Percentiles rank a stretch among this genome's conserved stretches.
Evolutionary conservation across 2,797 vertebrate species (phyloP).

Genomic region (Zenarchopterus dispar): DNA sequence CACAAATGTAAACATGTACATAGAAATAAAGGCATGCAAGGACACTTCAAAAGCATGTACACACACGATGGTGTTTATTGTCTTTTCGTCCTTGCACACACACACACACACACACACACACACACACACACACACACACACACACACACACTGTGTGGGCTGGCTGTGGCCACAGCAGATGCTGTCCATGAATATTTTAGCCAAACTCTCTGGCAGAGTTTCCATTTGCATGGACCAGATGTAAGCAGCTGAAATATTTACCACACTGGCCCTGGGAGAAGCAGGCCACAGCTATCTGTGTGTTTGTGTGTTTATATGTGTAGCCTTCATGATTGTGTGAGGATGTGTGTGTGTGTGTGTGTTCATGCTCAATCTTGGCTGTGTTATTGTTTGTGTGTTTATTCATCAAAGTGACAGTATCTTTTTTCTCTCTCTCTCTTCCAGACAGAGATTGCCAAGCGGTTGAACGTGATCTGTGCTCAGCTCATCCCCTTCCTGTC

Average conservation of each 20-base stretch:
- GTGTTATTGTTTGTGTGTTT: constrained; percentile 42
- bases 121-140: constrained; percentile 31
- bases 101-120: not conserved
- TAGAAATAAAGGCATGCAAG: constrained; percentile 25
- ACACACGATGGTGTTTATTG: constrained; percentile 28
- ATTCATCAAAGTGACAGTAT: constrained; percentile 69
- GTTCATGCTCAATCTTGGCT: constrained; percentile 39
- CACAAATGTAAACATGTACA: constrained; percentile 22
- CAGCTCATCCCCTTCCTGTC: constrained; percentile 87
- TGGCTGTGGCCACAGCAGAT: constrained; percentile 80
- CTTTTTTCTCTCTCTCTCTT: constrained; percentile 29
- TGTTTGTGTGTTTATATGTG: constrained; percentile 34
- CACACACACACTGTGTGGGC: constrained; percentile 65
- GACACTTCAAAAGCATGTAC: constrained; percentile 14
- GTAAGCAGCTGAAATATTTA: constrained; percentile 87
- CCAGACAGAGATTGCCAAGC: constrained; percentile 90
- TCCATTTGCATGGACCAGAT: constrained; percentile 86
- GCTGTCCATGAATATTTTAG: constrained; percentile 86
- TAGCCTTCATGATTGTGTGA: constrained; percentile 15
- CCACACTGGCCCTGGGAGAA: constrained; percentile 74
- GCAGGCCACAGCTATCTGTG: constrained; percentile 51
- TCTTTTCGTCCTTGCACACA: not conserved
- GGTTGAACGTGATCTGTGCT: constrained; percentile 87
- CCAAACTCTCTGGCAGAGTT: constrained; percentile 76
- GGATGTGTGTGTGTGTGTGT: constrained; percentile 37